Evolutionary conservation across 2,113 vertebrate species (phyloP).

Genomic region (Alouatta palliata): DNA sequence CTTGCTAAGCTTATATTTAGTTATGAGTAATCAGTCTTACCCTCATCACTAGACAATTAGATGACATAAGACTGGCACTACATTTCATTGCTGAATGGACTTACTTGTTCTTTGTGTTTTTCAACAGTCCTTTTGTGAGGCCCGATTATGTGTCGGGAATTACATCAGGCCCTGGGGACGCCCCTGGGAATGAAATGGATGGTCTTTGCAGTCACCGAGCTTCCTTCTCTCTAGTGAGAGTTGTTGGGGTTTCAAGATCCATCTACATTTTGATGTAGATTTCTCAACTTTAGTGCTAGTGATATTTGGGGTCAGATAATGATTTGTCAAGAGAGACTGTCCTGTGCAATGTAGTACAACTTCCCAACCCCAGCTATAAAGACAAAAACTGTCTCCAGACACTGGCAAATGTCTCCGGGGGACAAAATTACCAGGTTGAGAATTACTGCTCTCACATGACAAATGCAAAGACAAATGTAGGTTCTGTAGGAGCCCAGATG

Average conservation of each 20-base stretch:
- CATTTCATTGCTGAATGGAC: not conserved
- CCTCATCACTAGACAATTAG: not conserved
- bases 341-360: rapidly evolving
- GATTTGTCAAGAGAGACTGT: not conserved
- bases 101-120: not conserved
- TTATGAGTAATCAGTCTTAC: not conserved
- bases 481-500: not conserved
- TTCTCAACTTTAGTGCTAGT: not conserved
- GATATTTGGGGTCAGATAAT: not conserved
- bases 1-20: not conserved
- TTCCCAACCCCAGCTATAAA: not conserved
- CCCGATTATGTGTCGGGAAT: not conserved
- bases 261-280: not conserved
- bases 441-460: not conserved
- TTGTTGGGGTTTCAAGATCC: rapidly evolving
- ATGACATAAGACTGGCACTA: not conserved
- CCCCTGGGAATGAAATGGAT: too few species aligned
- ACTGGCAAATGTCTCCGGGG: not conserved
- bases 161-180: rapidly evolving
- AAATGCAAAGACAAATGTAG: not conserved
- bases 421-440: not conserved
- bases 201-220: too few species aligned
- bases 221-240: not conserved
- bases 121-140: not conserved
- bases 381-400: not conserved